Evolutionary conservation across 2,888 invertebrate genomes (phyloP), one percentile per base, ranked within the genome.

Genomic region (Troides oblongomaculatus): DNA sequence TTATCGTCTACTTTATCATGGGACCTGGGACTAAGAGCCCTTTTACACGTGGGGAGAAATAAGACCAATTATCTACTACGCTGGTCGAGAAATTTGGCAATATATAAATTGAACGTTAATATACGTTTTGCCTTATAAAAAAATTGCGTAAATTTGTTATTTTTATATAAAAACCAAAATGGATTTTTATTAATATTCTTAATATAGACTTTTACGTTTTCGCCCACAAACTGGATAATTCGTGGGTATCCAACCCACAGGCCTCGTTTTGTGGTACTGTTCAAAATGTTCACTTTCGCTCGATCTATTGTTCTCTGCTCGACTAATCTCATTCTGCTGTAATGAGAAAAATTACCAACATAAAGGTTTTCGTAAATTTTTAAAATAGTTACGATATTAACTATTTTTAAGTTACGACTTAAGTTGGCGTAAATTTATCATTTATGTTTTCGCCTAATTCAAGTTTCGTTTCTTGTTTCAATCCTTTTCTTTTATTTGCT

Each of bases 211-310:
- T 67, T 70, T 64, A 58, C 58, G 25, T 65, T 50, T 62, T 59
- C 66, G 57, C 60, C 66, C 30, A 64, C 57, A 64, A 61, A 57
- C 50, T 18, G 46, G 46, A 46, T 46, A 46, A 14, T 46, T 14
- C 14, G 46, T 46, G 14, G 46, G 46, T 14, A 57, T 14, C 21
- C 21, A 21, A 67, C 67, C 64, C 60, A 70, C 60, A 50, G 18
- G 36, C n/a, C 56, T 50, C 53, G 25, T 66, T 59, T 65, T 66
- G 50, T 43, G 53, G 36, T 61, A 64, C 64, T 67, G 67, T 56
- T 70, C 67, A 14, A 67, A 70, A 70, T 64, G 67, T 67, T 61
- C 64, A 64, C 70, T 70, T 70, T 70, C 70, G 67, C 70, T 23
- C 64, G 46, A 61, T 23, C 67, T 36, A 70, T 70, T 70, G 70